Percentiles rank a stretch among this genome's conserved stretches.
These are phyloP conservation scores for Scomber colias DNA, from an alignment of 2,113 vertebrate species.

Conservation along the genomic window DNA sequence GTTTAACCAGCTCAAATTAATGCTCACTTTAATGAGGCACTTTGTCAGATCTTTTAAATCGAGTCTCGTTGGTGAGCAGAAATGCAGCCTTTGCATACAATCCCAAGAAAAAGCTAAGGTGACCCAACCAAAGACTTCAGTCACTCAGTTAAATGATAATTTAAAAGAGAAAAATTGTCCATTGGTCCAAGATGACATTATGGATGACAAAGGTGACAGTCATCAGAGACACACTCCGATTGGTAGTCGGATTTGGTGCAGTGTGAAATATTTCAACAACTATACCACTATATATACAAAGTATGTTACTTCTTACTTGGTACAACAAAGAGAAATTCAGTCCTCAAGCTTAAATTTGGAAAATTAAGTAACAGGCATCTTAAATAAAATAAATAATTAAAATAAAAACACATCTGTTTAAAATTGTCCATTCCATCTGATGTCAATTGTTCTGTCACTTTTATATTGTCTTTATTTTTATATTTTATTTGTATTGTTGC, in stretches of 20 bases:
- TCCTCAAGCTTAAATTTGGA: too few species aligned
- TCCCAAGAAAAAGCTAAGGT: slow-evolving; percentile 4
- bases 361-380: too few species aligned
- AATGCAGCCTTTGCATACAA: slow-evolving; percentile 30
- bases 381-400: too few species aligned
- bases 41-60: slow-evolving; percentile 47
- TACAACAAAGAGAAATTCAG: too few species aligned
- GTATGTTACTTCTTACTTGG: too few species aligned
- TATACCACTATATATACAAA: too few species aligned
- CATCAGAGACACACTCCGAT: neutral
- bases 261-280: neutral
- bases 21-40: slow-evolving; percentile 43
- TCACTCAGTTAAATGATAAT: slow-evolving; percentile 6
- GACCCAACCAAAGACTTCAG: neutral
- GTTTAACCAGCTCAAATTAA: slow-evolving; percentile 67
- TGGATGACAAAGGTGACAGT: neutral
- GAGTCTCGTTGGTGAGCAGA: slow-evolving; percentile 31
- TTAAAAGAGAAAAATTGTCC: neutral
- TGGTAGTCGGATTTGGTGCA: neutral
- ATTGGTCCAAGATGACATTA: neutral
- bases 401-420: too few species aligned
- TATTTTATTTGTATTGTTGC: too few species aligned
- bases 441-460: too few species aligned
- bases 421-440: too few species aligned
- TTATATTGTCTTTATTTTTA: too few species aligned